Base-by-base conservation (phyloP, 1,140 invertebrate species). In the Vollenhovia emeryi region DNA sequence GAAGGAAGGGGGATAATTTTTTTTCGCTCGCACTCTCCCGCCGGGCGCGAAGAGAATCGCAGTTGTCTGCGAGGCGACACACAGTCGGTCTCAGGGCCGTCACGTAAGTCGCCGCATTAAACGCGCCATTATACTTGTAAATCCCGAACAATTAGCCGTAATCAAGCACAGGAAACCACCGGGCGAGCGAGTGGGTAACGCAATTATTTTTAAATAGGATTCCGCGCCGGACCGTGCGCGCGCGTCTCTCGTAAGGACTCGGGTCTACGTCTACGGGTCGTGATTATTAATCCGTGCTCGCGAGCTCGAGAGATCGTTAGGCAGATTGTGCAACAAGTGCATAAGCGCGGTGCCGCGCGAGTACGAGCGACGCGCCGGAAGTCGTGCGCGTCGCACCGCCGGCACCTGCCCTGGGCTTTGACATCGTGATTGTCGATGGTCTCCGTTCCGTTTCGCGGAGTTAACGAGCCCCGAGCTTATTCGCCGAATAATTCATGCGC, bases 171-270 rank as follows among this genome's bases (percentile, higher is more conserved):
- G 94, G 94, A 94, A 95, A 94, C 91, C 90, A 93, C 50, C 66
- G 40, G 66, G 66, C 45, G 78, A 91, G 89, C 90, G 80, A 90
- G 91, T 84, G 91, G 89, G 90, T 91, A 66, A 87, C 92, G 94
- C 91, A 94, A 94, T 95, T 95, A 95, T 95, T 95, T 93, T 94
- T 92, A 93, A 94, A 94, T 94, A 94, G 93, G 93, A 93, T 93
- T 87, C 90, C 91, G 87, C 52, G 73, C 80, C 88, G 86, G 86
- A 89, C 86, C 84, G 62, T 66, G 87, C 75, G 59, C 73, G 76
- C 50, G 48, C 24, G 33, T 69, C 79, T 87, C 89, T 91, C 89
- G 86, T 87, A 84, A 66, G 64, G 89, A 91, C 87, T 90, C 87
- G 80, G 89, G 93, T 91, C 92, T 69, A 71, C 24, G 64, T 57